These are phyloP conservation scores for Aplocera efformata DNA, from an alignment of 2,888 invertebrate species.

Conservation along the genomic window DNA sequence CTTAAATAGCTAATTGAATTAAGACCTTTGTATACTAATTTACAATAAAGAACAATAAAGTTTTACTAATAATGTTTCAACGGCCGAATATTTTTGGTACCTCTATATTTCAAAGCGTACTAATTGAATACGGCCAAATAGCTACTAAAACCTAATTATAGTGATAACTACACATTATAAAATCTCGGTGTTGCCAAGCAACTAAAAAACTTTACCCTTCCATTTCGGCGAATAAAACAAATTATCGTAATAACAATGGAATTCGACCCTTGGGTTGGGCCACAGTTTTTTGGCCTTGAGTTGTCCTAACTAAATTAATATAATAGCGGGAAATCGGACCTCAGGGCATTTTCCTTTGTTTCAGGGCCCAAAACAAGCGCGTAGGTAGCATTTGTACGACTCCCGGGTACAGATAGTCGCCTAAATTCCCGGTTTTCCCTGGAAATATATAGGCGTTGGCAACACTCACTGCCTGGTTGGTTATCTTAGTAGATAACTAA, in stretches of 20 bases:
- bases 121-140: no score
- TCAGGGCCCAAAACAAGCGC: conserved; percentile 14
- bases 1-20: no score
- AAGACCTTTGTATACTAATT: no score
- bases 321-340: conserved; percentile 26
- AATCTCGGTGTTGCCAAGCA: conserved; percentile 1
- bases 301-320: conserved; percentile 36
- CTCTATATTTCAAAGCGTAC: no score
- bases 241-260: conserved; percentile 18
- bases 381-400: conserved; percentile 6
- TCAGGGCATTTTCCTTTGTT: conserved; percentile 35
- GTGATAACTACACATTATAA: background rate
- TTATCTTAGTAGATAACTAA: no score
- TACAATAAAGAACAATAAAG: no score
- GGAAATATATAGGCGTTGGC: no score
- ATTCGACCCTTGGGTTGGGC: conserved; percentile 9
- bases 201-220: conserved; percentile 1
- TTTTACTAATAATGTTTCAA: no score
- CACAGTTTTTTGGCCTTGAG: conserved; percentile 23
- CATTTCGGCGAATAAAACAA: conserved; percentile 3
- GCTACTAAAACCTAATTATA: no score
- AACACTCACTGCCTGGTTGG: no score
- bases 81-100: no score
- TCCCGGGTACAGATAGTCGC: background rate
- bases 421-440: no score